Evolutionary conservation across 2,888 invertebrate species (phyloP), one percentile per base, ranked within the genome.

Genomic region (Muschampia plurimacula): DNA sequence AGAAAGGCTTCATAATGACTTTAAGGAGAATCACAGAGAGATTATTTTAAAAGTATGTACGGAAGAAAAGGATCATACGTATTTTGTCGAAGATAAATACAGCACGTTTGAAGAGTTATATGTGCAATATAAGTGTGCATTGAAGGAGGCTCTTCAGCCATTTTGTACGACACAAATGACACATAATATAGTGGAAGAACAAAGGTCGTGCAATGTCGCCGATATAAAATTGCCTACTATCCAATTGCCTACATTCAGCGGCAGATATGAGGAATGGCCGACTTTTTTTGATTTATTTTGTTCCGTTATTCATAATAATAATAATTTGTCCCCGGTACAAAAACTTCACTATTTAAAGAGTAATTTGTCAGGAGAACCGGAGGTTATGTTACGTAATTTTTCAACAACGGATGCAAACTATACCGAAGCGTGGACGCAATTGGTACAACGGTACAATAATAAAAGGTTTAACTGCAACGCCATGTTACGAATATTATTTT

Each of bases 321-420:
- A 57, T 5, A 22, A 8, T 13, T 41, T 67, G 28, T 15, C 41
- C 5, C 28, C 67, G 12, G 67, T 67, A 15, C 57, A 67, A 28
- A 67, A 67, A 28, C 32, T 67, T 44, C 67, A 67, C 15, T 67
- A 67, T 57, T 41, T 67, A 10, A 67, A 67, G 55, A 28, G 67
- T 57, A 57, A 57, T 57, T 28, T 57, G 28, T 28, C 57, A 10
- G 57, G 57, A 28, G 57, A 57, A 28, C 57, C 57, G 1, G 57
- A 57, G 12, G 28, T 28, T 12, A 59, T 67, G 15, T 13, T 67
- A 57, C 41, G 44, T 79, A 13, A 73, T 60, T 67, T 69, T 12
- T 46, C 69, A 6, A 75, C 69, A 28, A 78, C 77, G 2, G 76
- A 78, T 15, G 6, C 41, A 4, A 79, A 80, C 52, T 78, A 80